phyloP scores from a whole-genome alignment of 2,113 vertebrate genomes.

The Noturus placidus region DNA sequence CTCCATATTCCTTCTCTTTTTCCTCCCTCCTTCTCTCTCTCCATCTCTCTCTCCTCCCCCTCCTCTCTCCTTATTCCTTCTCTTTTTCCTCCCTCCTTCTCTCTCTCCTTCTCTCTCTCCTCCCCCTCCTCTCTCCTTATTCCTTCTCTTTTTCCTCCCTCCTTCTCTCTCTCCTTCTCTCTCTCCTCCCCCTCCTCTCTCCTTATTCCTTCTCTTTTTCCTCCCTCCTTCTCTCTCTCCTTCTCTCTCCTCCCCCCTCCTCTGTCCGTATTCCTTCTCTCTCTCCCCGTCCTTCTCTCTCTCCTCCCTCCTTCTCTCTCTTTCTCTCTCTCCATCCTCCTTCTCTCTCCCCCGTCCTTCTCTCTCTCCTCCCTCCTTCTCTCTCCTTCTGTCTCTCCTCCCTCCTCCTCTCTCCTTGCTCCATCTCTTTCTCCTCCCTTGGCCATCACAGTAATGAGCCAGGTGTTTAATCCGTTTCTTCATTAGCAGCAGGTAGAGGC shows the following conservation, averaged over 20 bases:
- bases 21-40: neutral
- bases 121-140: neutral
- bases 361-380: neutral
- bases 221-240: neutral
- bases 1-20: neutral
- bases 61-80: neutral
- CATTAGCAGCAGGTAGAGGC: slow-evolving; percentile 63
- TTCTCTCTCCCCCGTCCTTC: neutral
- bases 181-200: neutral
- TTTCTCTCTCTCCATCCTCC: neutral
- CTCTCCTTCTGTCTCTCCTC: neutral
- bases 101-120: neutral
- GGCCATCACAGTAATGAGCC: slow-evolving; percentile 22
- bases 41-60: neutral
- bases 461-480: slow-evolving; percentile 60
- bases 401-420: neutral
- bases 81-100: neutral
- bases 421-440: neutral
- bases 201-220: neutral
- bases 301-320: neutral
- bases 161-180: neutral
- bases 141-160: neutral
- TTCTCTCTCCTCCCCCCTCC: neutral
- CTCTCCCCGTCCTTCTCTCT: neutral
- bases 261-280: neutral